Conservation (phyloP, 2,888 invertebrate genomes). For the Gortyna flavago region DNA sequence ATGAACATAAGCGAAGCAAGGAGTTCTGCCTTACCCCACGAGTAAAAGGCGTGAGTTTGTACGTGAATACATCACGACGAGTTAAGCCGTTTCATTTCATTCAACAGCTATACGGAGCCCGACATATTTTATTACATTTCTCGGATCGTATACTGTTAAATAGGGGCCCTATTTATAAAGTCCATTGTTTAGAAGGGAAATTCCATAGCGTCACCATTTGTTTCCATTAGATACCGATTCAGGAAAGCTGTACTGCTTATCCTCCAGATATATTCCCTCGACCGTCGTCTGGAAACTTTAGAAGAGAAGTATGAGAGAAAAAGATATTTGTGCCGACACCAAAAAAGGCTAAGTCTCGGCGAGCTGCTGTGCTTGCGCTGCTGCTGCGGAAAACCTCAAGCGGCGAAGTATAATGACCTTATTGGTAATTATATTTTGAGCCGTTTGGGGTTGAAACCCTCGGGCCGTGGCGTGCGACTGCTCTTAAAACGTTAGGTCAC, state of each 20-base stretch:
- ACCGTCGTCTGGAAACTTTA: background rate
- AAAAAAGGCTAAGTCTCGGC: no score
- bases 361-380: no score
- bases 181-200: constrained; percentile 4
- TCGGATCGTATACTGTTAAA: constrained; percentile 41
- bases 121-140: constrained; percentile 26
- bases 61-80: background rate
- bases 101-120: constrained; percentile 4
- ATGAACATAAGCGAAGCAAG: background rate
- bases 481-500: no score
- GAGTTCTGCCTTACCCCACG: background rate
- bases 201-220: constrained; percentile 17
- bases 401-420: no score
- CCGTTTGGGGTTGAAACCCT: no score
- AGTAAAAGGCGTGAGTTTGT: background rate
- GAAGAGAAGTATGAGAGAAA: background rate
- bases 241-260: background rate
- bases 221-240: constrained; percentile 18
- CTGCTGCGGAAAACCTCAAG: no score
- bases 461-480: no score
- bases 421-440: no score
- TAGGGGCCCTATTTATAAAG: no score
- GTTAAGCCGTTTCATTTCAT: background rate
- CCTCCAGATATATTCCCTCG: background rate
- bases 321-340: no score